Evolutionary conservation across 1,140 invertebrate genomes (phyloP), one percentile per base, ranked within the genome.

Genomic region (Acromyrmex echinatior): DNA sequence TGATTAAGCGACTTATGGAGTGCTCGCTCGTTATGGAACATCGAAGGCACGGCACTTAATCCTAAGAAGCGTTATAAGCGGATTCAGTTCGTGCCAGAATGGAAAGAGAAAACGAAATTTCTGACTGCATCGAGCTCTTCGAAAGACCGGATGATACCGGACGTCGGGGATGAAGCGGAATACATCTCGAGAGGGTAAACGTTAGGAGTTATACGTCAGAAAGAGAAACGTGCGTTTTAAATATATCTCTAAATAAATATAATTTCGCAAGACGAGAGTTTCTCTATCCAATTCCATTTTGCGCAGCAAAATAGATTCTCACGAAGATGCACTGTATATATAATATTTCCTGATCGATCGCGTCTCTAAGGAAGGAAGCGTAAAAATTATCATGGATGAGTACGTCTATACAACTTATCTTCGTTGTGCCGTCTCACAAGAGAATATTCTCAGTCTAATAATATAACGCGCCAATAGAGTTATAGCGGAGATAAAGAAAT

Each of bases 11-110:
- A 18, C n/a, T 86, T 79, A 78, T 78, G 74, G 58, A 53, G 65
- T 66, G 35, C 49, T 45, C 14, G 62, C 39, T 56, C 66, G 85
- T 79, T 89, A 76, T 68, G 77, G 79, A 51, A 80, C 66, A 66
- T 88, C 77, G 90, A 88, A 88, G 88, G 79, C 65, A 68, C 78
- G 53, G 87, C 49, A 78, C 21, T 86, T 85, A 90, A 91, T 91
- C 86, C 90, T 86, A 87, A 90, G 89, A 90, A 76, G 90, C 80
- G 80, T 87, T 77, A 86, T 91, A 90, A 91, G 89, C 88, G 86
- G 90, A 90, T 90, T 91, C 84, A 28, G 65, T 39, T 76, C 18
- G 79, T 53, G 70, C 14, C 60, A 31, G 71, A 70, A 53, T 70
- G 80, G 60, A 86, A 86, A 87, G 70, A 65, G 66, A 86, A 90